phyloP scores from a whole-genome alignment of 2,888 invertebrate genomes.

The Augiades crinisus region DNA sequence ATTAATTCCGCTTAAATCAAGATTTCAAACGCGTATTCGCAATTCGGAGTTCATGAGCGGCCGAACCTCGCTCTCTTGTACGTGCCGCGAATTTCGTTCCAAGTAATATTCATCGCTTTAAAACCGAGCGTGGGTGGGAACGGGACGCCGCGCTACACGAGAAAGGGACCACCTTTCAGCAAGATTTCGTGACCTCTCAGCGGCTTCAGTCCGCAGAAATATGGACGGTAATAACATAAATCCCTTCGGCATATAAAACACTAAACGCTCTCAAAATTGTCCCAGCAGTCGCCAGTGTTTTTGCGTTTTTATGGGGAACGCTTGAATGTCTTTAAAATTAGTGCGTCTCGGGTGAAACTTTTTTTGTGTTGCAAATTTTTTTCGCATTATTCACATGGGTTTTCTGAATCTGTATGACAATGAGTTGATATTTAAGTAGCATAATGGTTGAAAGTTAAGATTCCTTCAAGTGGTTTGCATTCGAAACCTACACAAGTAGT shows the following conservation, averaged over 20 bases:
- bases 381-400: background rate
- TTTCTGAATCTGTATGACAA: background rate
- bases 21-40: too few relatives aligned
- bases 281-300: slow-evolving; percentile 54
- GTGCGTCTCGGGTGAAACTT: slow-evolving; percentile 6
- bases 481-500: too few relatives aligned
- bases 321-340: slow-evolving; percentile 30
- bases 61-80: slow-evolving; percentile 61
- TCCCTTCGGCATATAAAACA: slow-evolving; percentile 81
- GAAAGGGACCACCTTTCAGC: slow-evolving; percentile 55
- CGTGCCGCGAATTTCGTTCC: slow-evolving; percentile 72
- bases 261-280: slow-evolving; percentile 77
- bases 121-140: slow-evolving; percentile 57
- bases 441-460: too few relatives aligned
- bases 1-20: too few relatives aligned
- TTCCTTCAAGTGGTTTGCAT: too few relatives aligned
- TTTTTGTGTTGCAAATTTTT: slow-evolving; percentile 5
- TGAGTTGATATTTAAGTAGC: too few relatives aligned
- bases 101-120: slow-evolving; percentile 78
- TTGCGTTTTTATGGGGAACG: slow-evolving; percentile 42
- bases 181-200: slow-evolving; percentile 81
- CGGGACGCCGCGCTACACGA: slow-evolving; percentile 48
- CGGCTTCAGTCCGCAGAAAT: slow-evolving; percentile 78
- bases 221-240: slow-evolving; percentile 82
- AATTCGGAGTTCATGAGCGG: slow-evolving; percentile 77